A percentile compares a stretch with the other conserved stretches of the same genome.
phyloP scores from a whole-genome alignment of 2,888 invertebrate genomes.

The Diarsia mendica region DNA sequence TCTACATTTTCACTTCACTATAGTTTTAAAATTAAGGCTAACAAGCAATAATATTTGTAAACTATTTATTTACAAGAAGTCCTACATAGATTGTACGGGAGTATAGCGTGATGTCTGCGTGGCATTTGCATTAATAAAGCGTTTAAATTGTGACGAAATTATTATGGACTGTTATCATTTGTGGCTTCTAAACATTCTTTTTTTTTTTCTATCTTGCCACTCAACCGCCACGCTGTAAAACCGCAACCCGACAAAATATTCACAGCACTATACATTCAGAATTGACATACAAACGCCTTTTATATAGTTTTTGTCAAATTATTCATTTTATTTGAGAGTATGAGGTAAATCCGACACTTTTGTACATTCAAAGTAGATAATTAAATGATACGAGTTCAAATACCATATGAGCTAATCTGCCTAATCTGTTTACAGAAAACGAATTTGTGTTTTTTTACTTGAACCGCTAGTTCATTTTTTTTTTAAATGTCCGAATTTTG shows the following conservation, averaged over 20 bases:
- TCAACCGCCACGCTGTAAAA: conserved; percentile 16
- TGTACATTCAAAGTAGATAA: conserved; percentile 12
- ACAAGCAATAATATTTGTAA: conserved; percentile 69
- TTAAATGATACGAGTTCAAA: too few relatives aligned
- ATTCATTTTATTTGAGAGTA: conserved; percentile 49
- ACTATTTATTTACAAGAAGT: conserved; percentile 71
- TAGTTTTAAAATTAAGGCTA: conserved; percentile 52
- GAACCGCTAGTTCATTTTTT: too few relatives aligned
- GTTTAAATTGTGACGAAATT: neutral
- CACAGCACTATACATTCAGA: conserved; percentile 74
- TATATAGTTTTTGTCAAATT: conserved; percentile 46
- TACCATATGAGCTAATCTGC: too few relatives aligned
- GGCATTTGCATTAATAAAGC: neutral
- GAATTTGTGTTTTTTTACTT: too few relatives aligned
- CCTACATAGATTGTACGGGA: conserved; percentile 2
- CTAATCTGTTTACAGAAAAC: too few relatives aligned
- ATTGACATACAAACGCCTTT: conserved; percentile 76
- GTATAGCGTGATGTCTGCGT: conserved; percentile 1
- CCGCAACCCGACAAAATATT: conserved; percentile 61
- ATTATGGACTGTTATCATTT: too few relatives aligned
- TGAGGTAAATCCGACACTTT: conserved; percentile 49
- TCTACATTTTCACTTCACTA: conserved; percentile 36
- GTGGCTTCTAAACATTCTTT: neutral
- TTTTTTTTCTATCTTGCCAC: neutral
- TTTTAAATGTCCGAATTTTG: too few relatives aligned